A percentile compares a stretch with the other conserved stretches of the same genome.
These are phyloP conservation scores for Caenorhabditis becei DNA, from an alignment of 2,888 invertebrate genomes.

Conservation along the genomic window DNA sequence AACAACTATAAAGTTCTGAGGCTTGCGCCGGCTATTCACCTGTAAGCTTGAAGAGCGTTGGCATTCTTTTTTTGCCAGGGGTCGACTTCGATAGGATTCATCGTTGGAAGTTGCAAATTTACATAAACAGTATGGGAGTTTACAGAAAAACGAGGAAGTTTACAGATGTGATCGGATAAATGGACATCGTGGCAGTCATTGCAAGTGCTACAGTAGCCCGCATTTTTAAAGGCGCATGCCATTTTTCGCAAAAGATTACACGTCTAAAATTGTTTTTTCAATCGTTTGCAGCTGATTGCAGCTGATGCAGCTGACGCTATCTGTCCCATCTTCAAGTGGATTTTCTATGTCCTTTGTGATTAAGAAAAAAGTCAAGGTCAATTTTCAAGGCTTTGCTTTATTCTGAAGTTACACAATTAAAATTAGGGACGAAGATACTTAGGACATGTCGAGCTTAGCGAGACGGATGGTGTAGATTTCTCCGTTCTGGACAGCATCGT, in stretches of 20 bases:
- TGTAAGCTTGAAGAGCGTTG: not conserved
- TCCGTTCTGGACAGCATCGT: slow-evolving; percentile 45
- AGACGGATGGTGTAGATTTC: slow-evolving; percentile 63
- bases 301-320: no score
- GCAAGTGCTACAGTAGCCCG: slow-evolving; percentile 17
- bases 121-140: not conserved
- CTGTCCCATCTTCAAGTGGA: no score
- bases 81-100: slow-evolving; percentile 24
- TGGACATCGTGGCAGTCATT: not conserved
- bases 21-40: not conserved
- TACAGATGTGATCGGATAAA: no score
- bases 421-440: not conserved
- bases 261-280: no score
- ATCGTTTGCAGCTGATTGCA: no score
- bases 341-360: no score
- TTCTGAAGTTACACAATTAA: not conserved
- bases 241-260: no score
- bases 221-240: not conserved
- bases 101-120: not conserved
- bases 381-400: not conserved
- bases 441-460: slow-evolving; percentile 66
- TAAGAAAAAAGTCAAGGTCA: no score
- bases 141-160: not conserved
- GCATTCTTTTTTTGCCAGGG: slow-evolving; percentile 5
- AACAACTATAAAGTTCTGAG: not conserved